phyloP scores from a whole-genome alignment of 1,140 invertebrate species.

The Heliconius nattereri region DNA sequence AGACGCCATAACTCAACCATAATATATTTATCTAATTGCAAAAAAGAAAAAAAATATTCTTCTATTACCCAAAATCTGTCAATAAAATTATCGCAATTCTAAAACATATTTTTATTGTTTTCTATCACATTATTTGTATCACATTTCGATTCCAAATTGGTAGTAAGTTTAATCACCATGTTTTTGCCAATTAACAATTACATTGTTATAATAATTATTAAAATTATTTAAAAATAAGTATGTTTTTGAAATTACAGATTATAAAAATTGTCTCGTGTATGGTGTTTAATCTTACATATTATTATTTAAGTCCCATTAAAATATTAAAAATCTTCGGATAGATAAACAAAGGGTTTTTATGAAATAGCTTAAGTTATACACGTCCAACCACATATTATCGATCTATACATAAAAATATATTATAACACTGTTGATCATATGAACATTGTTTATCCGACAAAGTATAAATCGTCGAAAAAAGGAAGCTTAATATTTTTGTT shows the following conservation, averaged over 20 bases:
- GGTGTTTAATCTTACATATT: slow-evolving; percentile 46
- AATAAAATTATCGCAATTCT: too few relatives aligned
- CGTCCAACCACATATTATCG: slow-evolving; percentile 65
- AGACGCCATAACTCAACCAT: too few relatives aligned
- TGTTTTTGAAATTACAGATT: not conserved
- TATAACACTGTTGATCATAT: not conserved
- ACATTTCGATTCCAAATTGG: slow-evolving; percentile 32
- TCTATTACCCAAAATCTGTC: too few relatives aligned
- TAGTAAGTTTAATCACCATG: slow-evolving; percentile 45
- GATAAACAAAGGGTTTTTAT: not conserved
- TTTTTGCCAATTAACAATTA: not conserved
- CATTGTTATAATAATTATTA: not conserved
- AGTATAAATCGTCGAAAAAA: not conserved
- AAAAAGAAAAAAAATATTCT: too few relatives aligned
- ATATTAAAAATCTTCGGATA: not conserved
- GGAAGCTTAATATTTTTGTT: not conserved
- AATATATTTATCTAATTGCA: too few relatives aligned
- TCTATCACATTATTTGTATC: not conserved
- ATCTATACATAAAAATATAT: not conserved
- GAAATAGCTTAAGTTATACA: slow-evolving; percentile 22
- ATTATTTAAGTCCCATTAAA: slow-evolving; percentile 7
- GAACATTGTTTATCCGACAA: not conserved
- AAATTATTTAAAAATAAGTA: not conserved
- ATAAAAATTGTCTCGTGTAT: not conserved
- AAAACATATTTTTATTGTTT: too few relatives aligned